These are phyloP conservation scores for Plecturocebus donacophilus DNA, from an alignment of 2,113 vertebrate species.

Conservation along the genomic window DNA sequence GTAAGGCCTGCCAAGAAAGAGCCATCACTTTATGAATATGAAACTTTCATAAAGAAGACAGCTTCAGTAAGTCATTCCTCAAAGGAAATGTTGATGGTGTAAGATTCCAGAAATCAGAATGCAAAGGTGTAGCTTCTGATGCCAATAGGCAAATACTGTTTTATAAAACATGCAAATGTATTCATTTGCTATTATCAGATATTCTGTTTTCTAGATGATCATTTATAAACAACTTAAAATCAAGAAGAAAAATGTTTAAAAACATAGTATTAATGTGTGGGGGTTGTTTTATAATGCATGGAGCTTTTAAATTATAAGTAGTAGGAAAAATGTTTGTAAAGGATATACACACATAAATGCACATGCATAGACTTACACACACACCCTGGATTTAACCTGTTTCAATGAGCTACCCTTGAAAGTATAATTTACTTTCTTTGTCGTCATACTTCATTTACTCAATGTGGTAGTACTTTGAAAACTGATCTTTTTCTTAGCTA, in stretches of 20 bases:
- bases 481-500: conserved; percentile 35
- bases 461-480: conserved; percentile 41
- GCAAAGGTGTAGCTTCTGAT: background rate
- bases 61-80: conserved; percentile 36
- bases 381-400: background rate
- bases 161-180: background rate
- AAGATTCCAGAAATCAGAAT: background rate
- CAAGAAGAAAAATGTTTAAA: background rate
- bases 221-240: conserved; percentile 20
- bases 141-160: background rate
- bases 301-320: background rate
- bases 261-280: background rate
- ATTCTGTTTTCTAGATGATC: background rate
- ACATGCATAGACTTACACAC: background rate
- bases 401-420: background rate
- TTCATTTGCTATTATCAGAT: background rate
- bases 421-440: conserved; percentile 48
- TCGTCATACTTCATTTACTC: conserved; percentile 57
- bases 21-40: conserved; percentile 57
- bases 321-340: conserved; percentile 25
- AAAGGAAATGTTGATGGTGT: background rate
- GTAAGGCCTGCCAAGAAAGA: conserved; percentile 57
- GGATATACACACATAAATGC: background rate
- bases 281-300: background rate
- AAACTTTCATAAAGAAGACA: conserved; percentile 55